Evolutionary conservation across 1,140 invertebrate genomes (phyloP).

Genomic region (Drosophila ficusphila): DNA sequence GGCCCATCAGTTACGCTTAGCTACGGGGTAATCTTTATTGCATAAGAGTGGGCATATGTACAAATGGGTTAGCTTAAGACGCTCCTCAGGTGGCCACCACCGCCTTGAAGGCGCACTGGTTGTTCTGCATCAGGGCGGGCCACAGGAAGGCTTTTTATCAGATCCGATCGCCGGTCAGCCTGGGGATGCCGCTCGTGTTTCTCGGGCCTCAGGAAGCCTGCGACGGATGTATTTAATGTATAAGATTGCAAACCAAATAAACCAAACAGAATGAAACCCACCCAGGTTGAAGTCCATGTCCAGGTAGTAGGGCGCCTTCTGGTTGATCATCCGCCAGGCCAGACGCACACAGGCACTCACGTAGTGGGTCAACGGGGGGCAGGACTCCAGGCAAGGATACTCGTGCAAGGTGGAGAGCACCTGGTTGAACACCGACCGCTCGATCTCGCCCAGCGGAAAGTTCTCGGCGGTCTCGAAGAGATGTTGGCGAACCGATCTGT

Average conservation of each 20-base stretch:
- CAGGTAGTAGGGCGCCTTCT: conserved; percentile 86
- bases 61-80: conserved; percentile 56
- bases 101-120: conserved; percentile 86
- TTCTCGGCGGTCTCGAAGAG: conserved; percentile 85
- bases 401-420: conserved; percentile 87
- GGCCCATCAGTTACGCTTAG: conserved; percentile 64
- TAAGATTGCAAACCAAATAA: background rate
- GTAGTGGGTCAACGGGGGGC: conserved; percentile 85
- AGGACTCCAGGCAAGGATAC: conserved; percentile 86
- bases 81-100: conserved; percentile 85
- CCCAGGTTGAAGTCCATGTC: conserved; percentile 88
- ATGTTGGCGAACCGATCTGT: conserved; percentile 85
- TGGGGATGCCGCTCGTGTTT: conserved; percentile 86
- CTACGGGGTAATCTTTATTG: conserved; percentile 59
- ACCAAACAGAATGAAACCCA: conserved; percentile 41
- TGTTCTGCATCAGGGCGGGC: conserved; percentile 87
- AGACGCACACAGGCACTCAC: conserved; percentile 86
- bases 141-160: conserved; percentile 87
- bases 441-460: conserved; percentile 87
- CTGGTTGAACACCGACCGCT: conserved; percentile 87
- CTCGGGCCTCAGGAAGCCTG: conserved; percentile 83
- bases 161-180: conserved; percentile 86
- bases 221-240: background rate
- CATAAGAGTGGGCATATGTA: conserved; percentile 59
- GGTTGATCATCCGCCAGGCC: conserved; percentile 86